Evolutionary conservation across 2,113 vertebrate species (phyloP).

Genomic region (Nesoenas mayeri): DNA sequence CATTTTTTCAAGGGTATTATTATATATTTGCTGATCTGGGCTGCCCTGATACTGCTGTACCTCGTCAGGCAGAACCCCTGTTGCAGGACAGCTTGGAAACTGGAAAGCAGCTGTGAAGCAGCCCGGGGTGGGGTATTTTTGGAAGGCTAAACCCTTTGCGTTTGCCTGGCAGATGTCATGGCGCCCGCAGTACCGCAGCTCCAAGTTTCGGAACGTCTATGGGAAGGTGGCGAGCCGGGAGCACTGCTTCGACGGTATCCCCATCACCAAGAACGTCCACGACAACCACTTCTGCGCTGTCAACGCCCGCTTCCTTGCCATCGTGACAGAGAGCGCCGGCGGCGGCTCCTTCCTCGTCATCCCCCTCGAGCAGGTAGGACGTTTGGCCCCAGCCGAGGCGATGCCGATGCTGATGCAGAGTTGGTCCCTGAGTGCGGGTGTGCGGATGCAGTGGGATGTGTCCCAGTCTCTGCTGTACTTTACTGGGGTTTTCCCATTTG

Average conservation of each 20-base stretch:
- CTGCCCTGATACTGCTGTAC: accelerated
- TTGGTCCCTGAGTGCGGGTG: accelerated
- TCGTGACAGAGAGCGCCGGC: constrained; percentile 92
- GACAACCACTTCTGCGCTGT: constrained; percentile 98
- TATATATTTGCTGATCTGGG: background rate
- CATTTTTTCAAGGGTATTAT: background rate
- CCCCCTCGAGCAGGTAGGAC: constrained; percentile 89
- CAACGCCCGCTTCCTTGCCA: constrained; percentile 91
- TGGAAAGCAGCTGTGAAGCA: background rate
- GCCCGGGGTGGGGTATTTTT: accelerated
- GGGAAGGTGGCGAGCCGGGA: constrained; percentile 95
- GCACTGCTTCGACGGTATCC: constrained; percentile 93
- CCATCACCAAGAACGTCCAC: constrained; percentile 98
- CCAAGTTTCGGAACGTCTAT: constrained; percentile 98
- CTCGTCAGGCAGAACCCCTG: accelerated
- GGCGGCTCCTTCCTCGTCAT: constrained; percentile 94
- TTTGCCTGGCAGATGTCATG: constrained; percentile 91
- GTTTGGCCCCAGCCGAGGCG: accelerated
- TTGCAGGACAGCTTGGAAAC: accelerated
- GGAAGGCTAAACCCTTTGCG: background rate
- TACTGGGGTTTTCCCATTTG: too few relatives aligned
- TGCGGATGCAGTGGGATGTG: background rate
- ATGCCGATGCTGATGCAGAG: background rate
- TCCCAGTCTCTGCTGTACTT: background rate
- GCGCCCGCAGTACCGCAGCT: constrained; percentile 98